These are phyloP conservation scores for Aleiodes testaceus DNA, from an alignment of 2,888 invertebrate genomes.

Conservation along the genomic window DNA sequence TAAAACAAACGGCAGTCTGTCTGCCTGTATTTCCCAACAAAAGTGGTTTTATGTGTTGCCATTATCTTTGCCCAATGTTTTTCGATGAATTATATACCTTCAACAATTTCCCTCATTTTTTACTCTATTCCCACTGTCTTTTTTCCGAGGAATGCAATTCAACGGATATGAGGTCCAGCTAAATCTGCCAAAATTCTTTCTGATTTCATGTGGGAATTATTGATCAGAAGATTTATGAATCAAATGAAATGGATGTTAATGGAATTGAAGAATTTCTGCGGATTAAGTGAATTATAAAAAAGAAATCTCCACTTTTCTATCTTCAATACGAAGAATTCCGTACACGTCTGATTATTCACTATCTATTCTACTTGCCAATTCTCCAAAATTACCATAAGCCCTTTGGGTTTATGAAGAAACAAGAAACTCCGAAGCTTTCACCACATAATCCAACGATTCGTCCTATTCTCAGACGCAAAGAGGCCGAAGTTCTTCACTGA, in stretches of 20 bases:
- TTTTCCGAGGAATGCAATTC: constrained; percentile 13
- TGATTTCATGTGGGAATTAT: constrained; percentile 11
- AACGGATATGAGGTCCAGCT: constrained; percentile 5
- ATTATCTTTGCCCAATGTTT: constrained; percentile 64
- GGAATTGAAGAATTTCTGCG: constrained; percentile 9
- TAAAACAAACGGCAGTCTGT: not conserved
- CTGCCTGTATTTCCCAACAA: too few species aligned
- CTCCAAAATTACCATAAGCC: too few species aligned
- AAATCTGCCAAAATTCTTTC: constrained; percentile 4
- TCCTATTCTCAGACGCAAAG: too few species aligned
- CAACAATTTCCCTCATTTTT: not conserved
- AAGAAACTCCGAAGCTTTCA: too few species aligned
- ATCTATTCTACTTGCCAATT: too few species aligned
- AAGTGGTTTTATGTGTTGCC: constrained; percentile 54
- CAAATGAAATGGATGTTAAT: constrained; percentile 5
- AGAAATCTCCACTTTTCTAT: too few species aligned
- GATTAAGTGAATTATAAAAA: constrained; percentile 16
- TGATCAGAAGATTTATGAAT: constrained; percentile 7
- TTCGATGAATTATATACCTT: constrained; percentile 59
- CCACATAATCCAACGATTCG: too few species aligned
- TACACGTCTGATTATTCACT: too few species aligned
- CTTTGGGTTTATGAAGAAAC: too few species aligned
- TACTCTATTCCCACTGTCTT: not conserved
- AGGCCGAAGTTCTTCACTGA: too few species aligned
- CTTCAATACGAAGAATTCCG: too few species aligned